A percentile compares a stretch with the other conserved stretches of the same genome.
These are phyloP conservation scores for Timema podura DNA, from an alignment of 2,888 invertebrate species.

Conservation along the genomic window DNA sequence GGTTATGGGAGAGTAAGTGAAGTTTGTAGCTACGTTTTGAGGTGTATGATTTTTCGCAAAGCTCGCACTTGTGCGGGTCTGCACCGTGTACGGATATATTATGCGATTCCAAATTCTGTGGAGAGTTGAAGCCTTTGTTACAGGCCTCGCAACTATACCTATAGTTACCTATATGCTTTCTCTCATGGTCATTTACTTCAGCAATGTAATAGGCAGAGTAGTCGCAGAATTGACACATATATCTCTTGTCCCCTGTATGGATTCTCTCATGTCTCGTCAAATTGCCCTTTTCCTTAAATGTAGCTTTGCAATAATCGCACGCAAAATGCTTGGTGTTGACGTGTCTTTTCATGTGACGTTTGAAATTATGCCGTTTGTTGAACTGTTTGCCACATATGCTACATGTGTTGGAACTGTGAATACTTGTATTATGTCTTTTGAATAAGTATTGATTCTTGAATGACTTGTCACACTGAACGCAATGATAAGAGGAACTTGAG, in stretches of 20 bases:
- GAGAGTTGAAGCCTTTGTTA: conserved; percentile 53
- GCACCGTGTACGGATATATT: conserved; percentile 54
- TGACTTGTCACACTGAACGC: too few relatives aligned
- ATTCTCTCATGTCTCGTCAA: conserved; percentile 31
- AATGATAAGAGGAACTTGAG: too few relatives aligned
- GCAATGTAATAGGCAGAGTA: conserved; percentile 43
- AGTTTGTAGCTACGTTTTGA: conserved; percentile 13
- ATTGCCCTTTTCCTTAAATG: conserved; percentile 35
- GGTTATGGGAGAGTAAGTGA: conserved; percentile 41
- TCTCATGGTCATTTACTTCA: conserved; percentile 52
- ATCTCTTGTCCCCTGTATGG: conserved; percentile 30
- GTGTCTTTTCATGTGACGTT: conserved; percentile 13
- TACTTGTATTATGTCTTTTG: too few relatives aligned
- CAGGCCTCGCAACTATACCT: conserved; percentile 54
- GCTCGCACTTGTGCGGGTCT: conserved; percentile 51
- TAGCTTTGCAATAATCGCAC: conserved; percentile 35
- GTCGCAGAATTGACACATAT: conserved; percentile 40
- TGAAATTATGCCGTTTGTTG: conserved; percentile 19
- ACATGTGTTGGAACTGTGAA: too few relatives aligned
- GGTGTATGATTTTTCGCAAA: conserved; percentile 46
- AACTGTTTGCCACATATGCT: conserved; percentile 49
- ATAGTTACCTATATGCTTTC: conserved; percentile 54
- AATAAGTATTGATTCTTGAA: too few relatives aligned
- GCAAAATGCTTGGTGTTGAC: conserved; percentile 16
- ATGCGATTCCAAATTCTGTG: conserved; percentile 52